Evolutionary conservation across 2,113 vertebrate species (phyloP).

Genomic region (Callionymus lyra): DNA sequence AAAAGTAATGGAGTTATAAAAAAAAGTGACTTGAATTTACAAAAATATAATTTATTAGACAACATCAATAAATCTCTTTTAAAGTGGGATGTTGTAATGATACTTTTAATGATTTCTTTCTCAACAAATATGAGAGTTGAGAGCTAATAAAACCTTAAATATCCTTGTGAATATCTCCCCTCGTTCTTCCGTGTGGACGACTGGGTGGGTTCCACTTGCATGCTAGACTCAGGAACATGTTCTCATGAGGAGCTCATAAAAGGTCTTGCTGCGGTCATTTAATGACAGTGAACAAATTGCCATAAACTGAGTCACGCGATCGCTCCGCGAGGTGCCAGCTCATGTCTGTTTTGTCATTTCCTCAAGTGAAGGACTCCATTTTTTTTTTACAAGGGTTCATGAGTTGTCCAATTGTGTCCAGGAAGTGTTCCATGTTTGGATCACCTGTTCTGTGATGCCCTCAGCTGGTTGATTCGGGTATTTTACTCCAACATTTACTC

Average conservation of each 20-base stretch:
- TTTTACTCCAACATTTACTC: too few relatives aligned
- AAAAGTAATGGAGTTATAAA: too few relatives aligned
- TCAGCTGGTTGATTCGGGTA: conserved; percentile 37
- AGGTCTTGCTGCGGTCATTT: conserved; percentile 62
- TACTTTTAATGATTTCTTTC: too few relatives aligned
- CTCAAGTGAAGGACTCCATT: conserved; percentile 4
- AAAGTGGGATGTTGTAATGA: too few relatives aligned
- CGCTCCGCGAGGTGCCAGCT: conserved; percentile 47
- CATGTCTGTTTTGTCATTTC: conserved; percentile 9
- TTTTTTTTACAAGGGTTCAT: background rate
- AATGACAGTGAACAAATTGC: conserved; percentile 58
- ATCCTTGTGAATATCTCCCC: conserved; percentile 25
- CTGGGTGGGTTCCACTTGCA: conserved; percentile 36
- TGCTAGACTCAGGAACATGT: conserved; percentile 49
- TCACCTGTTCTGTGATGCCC: conserved; percentile 50
- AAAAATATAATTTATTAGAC: too few relatives aligned
- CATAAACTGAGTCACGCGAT: conserved; percentile 62
- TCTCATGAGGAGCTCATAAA: conserved; percentile 58
- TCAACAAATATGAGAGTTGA: too few relatives aligned
- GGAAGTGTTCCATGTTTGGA: background rate
- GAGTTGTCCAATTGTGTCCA: background rate
- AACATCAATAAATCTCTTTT: too few relatives aligned
- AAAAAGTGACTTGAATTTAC: too few relatives aligned
- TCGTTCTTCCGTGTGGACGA: conserved; percentile 42
- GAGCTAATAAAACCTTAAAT: too few relatives aligned